phyloP scores from a whole-genome alignment of 2,888 invertebrate genomes.

The Ceraclea dissimilis region DNA sequence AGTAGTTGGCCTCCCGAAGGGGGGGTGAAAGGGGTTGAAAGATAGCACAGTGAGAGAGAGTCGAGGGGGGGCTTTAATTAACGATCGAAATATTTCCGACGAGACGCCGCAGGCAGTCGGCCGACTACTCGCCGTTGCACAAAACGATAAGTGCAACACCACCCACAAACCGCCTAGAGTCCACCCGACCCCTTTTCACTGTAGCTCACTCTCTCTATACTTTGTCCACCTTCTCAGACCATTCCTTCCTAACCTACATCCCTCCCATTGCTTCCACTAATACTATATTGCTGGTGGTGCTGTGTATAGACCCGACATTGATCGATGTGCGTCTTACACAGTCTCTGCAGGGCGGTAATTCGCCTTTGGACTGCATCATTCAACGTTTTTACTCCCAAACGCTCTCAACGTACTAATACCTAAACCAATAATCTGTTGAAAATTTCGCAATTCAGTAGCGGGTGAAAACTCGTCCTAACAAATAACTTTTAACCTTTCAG shows the following conservation, averaged over 20 bases:
- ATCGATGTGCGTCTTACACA: constrained; percentile 60
- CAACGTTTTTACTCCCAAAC: neutral
- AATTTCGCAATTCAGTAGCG: no score
- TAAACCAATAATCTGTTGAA: no score
- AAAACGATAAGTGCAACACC: constrained; percentile 28
- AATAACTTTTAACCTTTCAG: no score
- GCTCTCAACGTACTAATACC: neutral
- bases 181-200: constrained; percentile 6
- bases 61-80: constrained; percentile 5
- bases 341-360: constrained; percentile 43
- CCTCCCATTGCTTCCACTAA: neutral
- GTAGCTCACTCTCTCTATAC: neutral
- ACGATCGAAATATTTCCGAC: constrained; percentile 10
- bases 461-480: no score
- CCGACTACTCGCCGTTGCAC: constrained; percentile 23
- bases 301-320: constrained; percentile 44
- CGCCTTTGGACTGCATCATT: constrained; percentile 13
- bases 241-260: neutral
- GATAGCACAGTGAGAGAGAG: neutral
- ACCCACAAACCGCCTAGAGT: constrained; percentile 11
- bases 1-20: neutral
- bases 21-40: neutral
- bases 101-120: constrained; percentile 16
- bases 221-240: neutral
- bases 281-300: no score